Evolutionary conservation across 2,797 vertebrate genomes (phyloP).

Genomic region (Columba guinea): DNA sequence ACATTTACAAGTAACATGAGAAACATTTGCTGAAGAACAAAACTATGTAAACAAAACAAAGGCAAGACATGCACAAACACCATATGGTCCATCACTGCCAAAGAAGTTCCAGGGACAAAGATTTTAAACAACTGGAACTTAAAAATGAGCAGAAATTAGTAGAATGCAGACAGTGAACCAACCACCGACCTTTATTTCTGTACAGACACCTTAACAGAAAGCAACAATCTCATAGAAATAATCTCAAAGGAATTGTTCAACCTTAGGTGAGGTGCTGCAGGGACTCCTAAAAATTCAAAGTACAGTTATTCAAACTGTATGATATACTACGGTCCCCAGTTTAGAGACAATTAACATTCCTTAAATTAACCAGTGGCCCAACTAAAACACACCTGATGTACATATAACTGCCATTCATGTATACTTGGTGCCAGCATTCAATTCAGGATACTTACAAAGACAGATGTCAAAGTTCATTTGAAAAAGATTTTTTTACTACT

Average conservation of each 20-base stretch:
- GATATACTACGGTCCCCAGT: rapidly evolving
- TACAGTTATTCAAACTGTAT: background rate
- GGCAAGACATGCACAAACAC: slow-evolving; percentile 32
- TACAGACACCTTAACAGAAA: background rate
- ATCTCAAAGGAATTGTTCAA: background rate
- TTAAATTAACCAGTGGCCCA: background rate
- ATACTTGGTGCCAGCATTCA: background rate
- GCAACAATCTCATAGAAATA: background rate
- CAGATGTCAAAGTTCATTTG: background rate
- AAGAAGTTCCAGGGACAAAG: slow-evolving; percentile 41
- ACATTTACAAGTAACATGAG: slow-evolving; percentile 45
- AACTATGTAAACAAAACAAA: slow-evolving; percentile 66
- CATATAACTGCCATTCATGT: background rate
- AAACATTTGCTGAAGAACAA: slow-evolving; percentile 61
- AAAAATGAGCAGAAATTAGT: slow-evolving; percentile 26
- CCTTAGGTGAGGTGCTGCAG: background rate
- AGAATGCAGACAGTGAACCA: background rate
- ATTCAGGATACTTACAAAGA: background rate
- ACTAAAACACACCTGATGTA: background rate
- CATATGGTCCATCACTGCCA: slow-evolving; percentile 49
- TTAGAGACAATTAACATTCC: background rate
- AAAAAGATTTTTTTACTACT: background rate
- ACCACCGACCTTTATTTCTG: background rate
- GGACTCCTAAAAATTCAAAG: background rate
- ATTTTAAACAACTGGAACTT: slow-evolving; percentile 40